Evolutionary conservation across 1,140 invertebrate genomes (phyloP).

Genomic region (Lepidurus couesii): DNA sequence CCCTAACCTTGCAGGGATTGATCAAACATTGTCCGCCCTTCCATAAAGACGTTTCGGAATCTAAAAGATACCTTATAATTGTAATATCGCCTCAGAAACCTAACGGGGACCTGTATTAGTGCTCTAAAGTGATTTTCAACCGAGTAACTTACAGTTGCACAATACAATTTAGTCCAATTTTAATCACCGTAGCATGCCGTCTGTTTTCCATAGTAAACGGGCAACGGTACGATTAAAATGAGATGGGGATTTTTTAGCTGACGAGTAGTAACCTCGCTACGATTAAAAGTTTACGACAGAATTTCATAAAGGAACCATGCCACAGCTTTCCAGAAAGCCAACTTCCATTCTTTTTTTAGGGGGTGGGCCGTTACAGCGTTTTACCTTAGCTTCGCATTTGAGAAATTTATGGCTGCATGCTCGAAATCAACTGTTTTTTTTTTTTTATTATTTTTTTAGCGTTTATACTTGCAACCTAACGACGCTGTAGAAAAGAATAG

Average conservation of each 20-base stretch:
- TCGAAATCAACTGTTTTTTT: background rate
- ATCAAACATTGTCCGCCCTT: no score
- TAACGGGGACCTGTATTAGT: no score
- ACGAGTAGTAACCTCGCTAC: background rate
- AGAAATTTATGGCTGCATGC: background rate
- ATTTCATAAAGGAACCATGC: background rate
- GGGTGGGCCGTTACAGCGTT: background rate
- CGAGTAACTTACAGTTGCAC: no score
- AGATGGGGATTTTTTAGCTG: background rate
- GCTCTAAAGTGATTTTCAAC: no score
- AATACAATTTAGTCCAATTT: no score
- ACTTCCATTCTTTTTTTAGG: background rate
- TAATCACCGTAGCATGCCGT: no score
- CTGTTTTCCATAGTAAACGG: no score
- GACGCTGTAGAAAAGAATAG: background rate
- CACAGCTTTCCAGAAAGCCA: background rate
- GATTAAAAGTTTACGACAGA: background rate
- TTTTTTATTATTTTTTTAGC: background rate
- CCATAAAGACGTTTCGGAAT: no score
- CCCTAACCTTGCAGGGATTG: no score
- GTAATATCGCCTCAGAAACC: no score
- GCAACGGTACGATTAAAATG: background rate
- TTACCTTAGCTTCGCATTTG: background rate
- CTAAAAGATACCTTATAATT: no score
- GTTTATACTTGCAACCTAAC: background rate